phyloP scores from a whole-genome alignment of 1,140 invertebrate species.

The Ceratina australensis region DNA sequence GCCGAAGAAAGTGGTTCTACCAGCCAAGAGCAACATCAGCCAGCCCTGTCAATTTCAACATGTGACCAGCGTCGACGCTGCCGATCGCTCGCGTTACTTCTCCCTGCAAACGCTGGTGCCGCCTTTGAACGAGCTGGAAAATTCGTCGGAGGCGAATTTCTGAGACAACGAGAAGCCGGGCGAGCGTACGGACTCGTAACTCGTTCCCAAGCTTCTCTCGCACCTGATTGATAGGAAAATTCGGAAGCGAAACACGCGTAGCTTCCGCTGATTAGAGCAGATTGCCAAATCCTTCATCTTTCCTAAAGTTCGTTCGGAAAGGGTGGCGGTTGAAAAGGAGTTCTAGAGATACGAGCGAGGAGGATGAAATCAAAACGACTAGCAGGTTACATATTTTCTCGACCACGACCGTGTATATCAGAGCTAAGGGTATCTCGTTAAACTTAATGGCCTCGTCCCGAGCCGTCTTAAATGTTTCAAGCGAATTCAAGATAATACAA shows the following conservation, averaged over 20 bases:
- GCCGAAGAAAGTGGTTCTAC: slow-evolving; percentile 81
- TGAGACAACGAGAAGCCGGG: slow-evolving; percentile 48
- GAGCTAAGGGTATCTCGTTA: not conserved
- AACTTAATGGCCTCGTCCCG: not conserved
- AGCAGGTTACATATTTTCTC: not conserved
- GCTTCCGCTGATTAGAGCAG: slow-evolving; percentile 2
- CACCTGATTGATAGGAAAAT: slow-evolving; percentile 10
- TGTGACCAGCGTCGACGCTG: slow-evolving; percentile 88
- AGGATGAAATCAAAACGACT: slow-evolving; percentile 1
- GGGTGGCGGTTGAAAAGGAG: too few relatives aligned
- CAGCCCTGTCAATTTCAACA: slow-evolving; percentile 93
- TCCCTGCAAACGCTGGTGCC: slow-evolving; percentile 83
- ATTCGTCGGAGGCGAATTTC: slow-evolving; percentile 65
- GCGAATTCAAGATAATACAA: not conserved
- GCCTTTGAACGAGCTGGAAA: slow-evolving; percentile 68
- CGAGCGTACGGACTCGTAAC: slow-evolving; percentile 27
- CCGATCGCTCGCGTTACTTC: slow-evolving; percentile 84
- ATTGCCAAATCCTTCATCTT: not conserved
- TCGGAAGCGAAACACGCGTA: not conserved
- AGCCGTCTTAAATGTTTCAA: not conserved
- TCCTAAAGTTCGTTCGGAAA: not conserved
- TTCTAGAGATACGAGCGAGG: not conserved
- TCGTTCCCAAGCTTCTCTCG: not conserved
- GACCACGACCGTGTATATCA: not conserved
- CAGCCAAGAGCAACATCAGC: slow-evolving; percentile 91